phyloP scores from a whole-genome alignment of 2,113 vertebrate genomes.

The Scomber japonicus region DNA sequence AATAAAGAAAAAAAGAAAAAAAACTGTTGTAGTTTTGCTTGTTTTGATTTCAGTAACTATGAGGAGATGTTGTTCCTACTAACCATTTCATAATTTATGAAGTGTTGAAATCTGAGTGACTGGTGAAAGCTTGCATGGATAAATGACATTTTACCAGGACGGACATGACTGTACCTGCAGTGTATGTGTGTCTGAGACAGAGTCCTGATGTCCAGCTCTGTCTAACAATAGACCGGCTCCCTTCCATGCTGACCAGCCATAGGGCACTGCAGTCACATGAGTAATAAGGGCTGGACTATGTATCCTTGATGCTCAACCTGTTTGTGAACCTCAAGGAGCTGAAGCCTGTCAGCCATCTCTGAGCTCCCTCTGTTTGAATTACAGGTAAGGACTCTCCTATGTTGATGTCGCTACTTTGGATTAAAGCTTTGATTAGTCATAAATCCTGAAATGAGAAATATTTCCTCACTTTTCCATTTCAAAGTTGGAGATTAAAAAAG shows the following conservation, averaged over 20 bases:
- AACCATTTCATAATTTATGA: constrained; percentile 22
- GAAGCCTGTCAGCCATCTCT: constrained; percentile 52
- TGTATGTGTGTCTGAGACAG: constrained; percentile 18
- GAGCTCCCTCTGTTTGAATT: constrained; percentile 53
- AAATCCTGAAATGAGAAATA: neutral
- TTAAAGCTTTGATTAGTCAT: neutral
- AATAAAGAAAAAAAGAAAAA: constrained; percentile 84
- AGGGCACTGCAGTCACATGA: constrained; percentile 80
- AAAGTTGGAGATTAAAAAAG: neutral
- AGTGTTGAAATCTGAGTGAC: constrained; percentile 44
- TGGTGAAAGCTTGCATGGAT: constrained; percentile 49
- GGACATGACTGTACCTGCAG: constrained; percentile 33
- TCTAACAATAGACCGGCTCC: constrained; percentile 81
- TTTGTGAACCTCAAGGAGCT: constrained; percentile 59
- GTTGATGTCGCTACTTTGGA: neutral
- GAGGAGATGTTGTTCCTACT: constrained; percentile 6
- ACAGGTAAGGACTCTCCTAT: constrained; percentile 72
- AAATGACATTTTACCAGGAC: constrained; percentile 25
- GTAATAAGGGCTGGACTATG: constrained; percentile 68
- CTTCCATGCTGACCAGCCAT: constrained; percentile 59
- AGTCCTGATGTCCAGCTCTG: constrained; percentile 29
- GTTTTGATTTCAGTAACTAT: constrained; percentile 17
- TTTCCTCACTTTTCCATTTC: neutral
- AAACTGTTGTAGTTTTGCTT: neutral
- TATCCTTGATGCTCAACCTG: constrained; percentile 76